These are phyloP conservation scores for Penaeus japonicus DNA, from an alignment of 1,140 invertebrate genomes.

Conservation along the genomic window DNA sequence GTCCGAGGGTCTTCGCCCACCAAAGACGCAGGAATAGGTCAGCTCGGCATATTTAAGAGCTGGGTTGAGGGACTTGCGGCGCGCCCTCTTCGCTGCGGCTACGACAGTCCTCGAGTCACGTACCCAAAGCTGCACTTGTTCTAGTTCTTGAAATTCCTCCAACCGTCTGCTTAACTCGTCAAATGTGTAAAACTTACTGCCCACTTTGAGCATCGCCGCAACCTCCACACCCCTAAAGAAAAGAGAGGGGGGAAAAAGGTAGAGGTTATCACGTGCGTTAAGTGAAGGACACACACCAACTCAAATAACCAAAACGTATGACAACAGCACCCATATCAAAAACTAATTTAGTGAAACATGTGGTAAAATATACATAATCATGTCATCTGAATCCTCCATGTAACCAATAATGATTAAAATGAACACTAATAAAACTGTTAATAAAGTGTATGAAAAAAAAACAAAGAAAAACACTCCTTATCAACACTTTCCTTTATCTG, in stretches of 20 bases:
- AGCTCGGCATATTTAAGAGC: constrained; percentile 59
- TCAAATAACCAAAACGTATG: too few relatives aligned
- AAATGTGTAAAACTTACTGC: constrained; percentile 60
- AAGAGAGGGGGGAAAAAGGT: neutral
- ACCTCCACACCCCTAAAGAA: constrained; percentile 45
- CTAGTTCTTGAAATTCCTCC: constrained; percentile 59
- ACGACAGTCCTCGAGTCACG: constrained; percentile 58
- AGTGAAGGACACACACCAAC: too few relatives aligned
- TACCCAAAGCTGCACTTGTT: constrained; percentile 58
- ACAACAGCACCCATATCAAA: too few relatives aligned
- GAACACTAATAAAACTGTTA: too few relatives aligned
- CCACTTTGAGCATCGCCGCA: constrained; percentile 60
- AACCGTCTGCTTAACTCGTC: constrained; percentile 58
- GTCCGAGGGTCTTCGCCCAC: constrained; percentile 59
- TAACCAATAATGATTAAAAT: too few relatives aligned
- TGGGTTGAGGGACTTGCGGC: constrained; percentile 59
- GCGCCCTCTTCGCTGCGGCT: constrained; percentile 59
- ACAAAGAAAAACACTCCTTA: too few relatives aligned
- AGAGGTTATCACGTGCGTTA: too few relatives aligned
- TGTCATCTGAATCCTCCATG: too few relatives aligned
- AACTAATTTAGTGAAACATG: too few relatives aligned
- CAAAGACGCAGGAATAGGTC: constrained; percentile 60
- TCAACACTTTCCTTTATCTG: too few relatives aligned
- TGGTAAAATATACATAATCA: too few relatives aligned
- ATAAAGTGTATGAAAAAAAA: too few relatives aligned